Evolutionary conservation across 2,113 vertebrate species (phyloP).

Genomic region (Athene noctua): DNA sequence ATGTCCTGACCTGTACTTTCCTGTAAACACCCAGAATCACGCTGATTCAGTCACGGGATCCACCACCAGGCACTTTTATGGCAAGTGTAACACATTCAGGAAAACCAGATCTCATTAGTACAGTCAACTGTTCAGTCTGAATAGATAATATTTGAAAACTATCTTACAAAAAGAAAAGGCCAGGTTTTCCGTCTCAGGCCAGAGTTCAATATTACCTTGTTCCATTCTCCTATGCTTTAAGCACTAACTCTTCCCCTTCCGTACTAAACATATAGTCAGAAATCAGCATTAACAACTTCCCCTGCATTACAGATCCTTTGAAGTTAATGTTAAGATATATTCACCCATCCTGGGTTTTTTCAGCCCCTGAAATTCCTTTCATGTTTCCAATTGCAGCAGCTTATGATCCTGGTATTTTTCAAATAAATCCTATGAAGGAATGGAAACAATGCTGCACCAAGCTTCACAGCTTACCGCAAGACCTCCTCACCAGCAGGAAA

Average conservation of each 20-base stretch:
- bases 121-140: neutral
- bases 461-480: neutral
- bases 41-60: neutral
- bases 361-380: neutral
- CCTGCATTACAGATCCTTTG: neutral
- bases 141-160: neutral
- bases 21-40: neutral
- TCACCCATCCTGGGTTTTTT: neutral
- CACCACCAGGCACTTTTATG: neutral
- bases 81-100: neutral
- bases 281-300: neutral
- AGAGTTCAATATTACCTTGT: neutral
- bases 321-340: neutral
- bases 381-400: neutral
- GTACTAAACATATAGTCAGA: neutral
- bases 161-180: neutral
- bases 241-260: neutral
- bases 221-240: neutral
- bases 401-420: neutral
- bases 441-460: neutral
- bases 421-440: neutral
- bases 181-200: neutral
- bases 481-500: neutral
- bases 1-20: neutral
- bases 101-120: neutral